Evolutionary conservation across 1,140 invertebrate species (phyloP), one percentile per base, ranked within the genome.

Genomic region (Heliconius congener): DNA sequence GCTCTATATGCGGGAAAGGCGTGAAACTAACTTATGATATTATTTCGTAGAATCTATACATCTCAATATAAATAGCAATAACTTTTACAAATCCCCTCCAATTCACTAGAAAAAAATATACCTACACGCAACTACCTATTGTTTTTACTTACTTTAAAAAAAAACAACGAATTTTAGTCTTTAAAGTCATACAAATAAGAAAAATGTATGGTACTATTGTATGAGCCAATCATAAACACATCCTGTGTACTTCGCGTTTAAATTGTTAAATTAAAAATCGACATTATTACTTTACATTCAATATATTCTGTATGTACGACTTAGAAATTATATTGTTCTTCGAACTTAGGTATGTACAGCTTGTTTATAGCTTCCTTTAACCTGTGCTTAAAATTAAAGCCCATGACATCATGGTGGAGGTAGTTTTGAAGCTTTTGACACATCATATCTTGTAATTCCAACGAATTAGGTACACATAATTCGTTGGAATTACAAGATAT

Each of bases 191-290:
- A 60, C n/a, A 60, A 60, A 60, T 60, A 60, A 60, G 55, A 52
- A 60, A 60, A 60, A 23, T 60, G 55, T 60, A 27, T 23, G 55
- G 2, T 6, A 19, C 4, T n/a, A 8, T 57, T n/a, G 52, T 57
- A n/a, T 23, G 55, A 60, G n/a, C 55, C 55, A 60, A 60, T 60
- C 55, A 27, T 60, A 23, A 23, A 60, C 8, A 60, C 55, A 60
- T 60, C 55, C 55, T 60, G 55, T 60, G 55, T 60, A 60, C 55
- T n/a, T 60, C 55, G 55, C 55, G 55, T 60, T 60, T 60, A 60
- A 60, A 60, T 60, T 60, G 55, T 60, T 60, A 60, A 60, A 60
- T 60, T 60, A 60, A 60, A 60, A 60, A 60, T 60, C 55, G 55
- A 60, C 55, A 60, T 60, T 60, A 60, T 60, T 60, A 60, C n/a